phyloP scores from a whole-genome alignment of 2,888 invertebrate genomes.

The Chymomyza amoena region DNA sequence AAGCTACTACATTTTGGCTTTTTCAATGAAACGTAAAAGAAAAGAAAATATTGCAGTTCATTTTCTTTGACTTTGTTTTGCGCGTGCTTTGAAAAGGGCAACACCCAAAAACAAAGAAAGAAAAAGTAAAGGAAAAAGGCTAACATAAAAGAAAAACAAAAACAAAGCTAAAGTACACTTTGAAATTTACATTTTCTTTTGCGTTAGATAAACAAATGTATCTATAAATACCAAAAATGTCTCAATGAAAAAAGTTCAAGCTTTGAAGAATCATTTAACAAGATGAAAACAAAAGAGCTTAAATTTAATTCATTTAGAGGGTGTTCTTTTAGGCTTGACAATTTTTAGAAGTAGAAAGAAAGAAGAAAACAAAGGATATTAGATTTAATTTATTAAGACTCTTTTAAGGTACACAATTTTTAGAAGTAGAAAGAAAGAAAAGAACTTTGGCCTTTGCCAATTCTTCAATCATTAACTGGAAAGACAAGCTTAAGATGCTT shows the following conservation, averaged over 20 bases:
- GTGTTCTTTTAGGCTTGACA: too few relatives aligned
- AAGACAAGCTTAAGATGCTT: too few relatives aligned
- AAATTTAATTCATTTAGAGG: too few relatives aligned
- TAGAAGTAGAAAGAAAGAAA: too few relatives aligned
- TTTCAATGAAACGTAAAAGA: slow-evolving; percentile 6
- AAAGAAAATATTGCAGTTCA: slow-evolving; percentile 9
- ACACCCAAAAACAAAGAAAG: not conserved
- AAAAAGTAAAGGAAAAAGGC: slow-evolving; percentile 9
- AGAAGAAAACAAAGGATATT: too few relatives aligned
- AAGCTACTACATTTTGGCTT: slow-evolving; percentile 7
- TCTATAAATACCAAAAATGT: not conserved
- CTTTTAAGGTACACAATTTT: too few relatives aligned
- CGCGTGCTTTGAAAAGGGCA: not conserved
- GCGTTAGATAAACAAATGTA: not conserved
- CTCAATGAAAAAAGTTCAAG: not conserved
- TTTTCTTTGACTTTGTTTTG: slow-evolving; percentile 9
- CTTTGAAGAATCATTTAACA: not conserved
- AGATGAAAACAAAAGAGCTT: too few relatives aligned
- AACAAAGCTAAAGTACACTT: not conserved
- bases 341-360: too few relatives aligned
- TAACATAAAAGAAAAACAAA: not conserved
- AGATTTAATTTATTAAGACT: too few relatives aligned
- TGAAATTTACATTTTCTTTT: not conserved
- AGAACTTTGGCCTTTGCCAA: too few relatives aligned
- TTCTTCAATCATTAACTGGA: too few relatives aligned